Evolutionary conservation across 2,888 invertebrate species (phyloP).

Genomic region (Ptycholaimellus sp.): DNA sequence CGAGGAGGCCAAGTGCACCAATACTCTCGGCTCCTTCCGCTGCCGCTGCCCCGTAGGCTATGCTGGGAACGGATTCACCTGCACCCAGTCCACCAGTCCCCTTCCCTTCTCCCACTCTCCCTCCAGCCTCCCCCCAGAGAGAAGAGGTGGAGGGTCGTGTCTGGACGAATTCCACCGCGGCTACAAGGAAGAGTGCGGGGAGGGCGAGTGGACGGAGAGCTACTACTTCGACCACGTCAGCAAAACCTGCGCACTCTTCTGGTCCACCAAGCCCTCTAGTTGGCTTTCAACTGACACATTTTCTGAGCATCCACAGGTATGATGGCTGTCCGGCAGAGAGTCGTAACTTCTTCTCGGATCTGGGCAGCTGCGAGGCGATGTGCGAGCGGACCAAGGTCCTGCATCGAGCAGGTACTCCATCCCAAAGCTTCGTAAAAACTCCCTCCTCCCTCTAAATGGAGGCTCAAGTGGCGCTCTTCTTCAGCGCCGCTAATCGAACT

Average conservation of each 20-base stretch:
- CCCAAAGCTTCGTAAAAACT: not conserved
- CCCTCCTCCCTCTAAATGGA: too few species aligned
- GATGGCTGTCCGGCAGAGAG: slow-evolving; percentile 15
- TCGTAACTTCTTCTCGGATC: slow-evolving; percentile 16
- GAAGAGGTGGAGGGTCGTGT: slow-evolving; percentile 12
- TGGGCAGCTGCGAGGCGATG: slow-evolving; percentile 16
- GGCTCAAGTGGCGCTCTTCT: too few species aligned
- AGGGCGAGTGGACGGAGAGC: slow-evolving; percentile 17
- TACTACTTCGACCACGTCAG: slow-evolving; percentile 16
- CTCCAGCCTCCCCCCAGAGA: not conserved
- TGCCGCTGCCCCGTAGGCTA: slow-evolving; percentile 17
- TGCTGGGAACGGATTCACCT: slow-evolving; percentile 20
- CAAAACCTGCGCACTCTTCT: slow-evolving; percentile 9
- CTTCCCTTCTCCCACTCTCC: not conserved
- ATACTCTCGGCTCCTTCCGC: slow-evolving; percentile 15
- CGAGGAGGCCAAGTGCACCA: slow-evolving; percentile 17
- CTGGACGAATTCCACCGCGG: slow-evolving; percentile 17
- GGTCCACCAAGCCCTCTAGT: not conserved
- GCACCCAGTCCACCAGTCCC: slow-evolving; percentile 15
- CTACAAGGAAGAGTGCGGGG: slow-evolving; percentile 14
- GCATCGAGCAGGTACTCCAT: slow-evolving; percentile 13
- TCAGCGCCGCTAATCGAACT: too few species aligned
- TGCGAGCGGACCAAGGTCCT: slow-evolving; percentile 18
- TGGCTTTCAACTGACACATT: not conserved
- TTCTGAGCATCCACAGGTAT: slow-evolving; percentile 12